Evolutionary conservation across 2,888 invertebrate genomes (phyloP), one percentile per base, ranked within the genome.

Genomic region (Sturmia bella): DNA sequence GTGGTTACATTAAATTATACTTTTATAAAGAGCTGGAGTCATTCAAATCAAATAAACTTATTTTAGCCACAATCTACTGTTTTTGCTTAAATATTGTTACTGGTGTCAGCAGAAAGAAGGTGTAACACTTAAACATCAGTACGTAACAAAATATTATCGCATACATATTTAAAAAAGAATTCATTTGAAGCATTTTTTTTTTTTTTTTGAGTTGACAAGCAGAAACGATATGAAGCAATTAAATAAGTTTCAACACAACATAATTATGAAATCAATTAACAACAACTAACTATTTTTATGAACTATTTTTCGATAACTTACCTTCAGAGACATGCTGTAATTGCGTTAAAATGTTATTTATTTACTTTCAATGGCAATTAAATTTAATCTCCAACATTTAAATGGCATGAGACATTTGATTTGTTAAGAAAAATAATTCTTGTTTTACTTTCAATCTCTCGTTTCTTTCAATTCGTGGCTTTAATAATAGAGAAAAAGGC

Each of bases 321-420:
- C 78, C 76, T 77, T 77, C 64, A 77, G 64, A 57, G 78, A 74
- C 78, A 82, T 82, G 19, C 48, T 41, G 50, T 4, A 11, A 52
- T n/a, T 39, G 43, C 19, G 7, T 39, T 45, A 61, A 56, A 9
- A 7, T 19, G n/a, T 39, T 19, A 13, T 39, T n/a, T 70, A 45
- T 70, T 56, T 45, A 41, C 27, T 21, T 66, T 61, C 24, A 24
- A 48, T 37, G 13, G 12, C 24, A 75, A 75, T 48, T 52, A 39
- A 27, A 69, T 69, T 56, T 37, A 21, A 24, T 64, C 21, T 37
- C 5, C n/a, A 59, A 12, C 56, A 56, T 77, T 73, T 41, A 61
- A 15, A 57, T 41, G 12, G 17, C 15, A 13, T 24, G 24, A 61
- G 45, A 27, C 32, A 75, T 66, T 50, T 59, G 43, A 13, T 57